These are phyloP conservation scores for Poicephalus gulielmi DNA, from an alignment of 2,113 vertebrate species.

Conservation along the genomic window DNA sequence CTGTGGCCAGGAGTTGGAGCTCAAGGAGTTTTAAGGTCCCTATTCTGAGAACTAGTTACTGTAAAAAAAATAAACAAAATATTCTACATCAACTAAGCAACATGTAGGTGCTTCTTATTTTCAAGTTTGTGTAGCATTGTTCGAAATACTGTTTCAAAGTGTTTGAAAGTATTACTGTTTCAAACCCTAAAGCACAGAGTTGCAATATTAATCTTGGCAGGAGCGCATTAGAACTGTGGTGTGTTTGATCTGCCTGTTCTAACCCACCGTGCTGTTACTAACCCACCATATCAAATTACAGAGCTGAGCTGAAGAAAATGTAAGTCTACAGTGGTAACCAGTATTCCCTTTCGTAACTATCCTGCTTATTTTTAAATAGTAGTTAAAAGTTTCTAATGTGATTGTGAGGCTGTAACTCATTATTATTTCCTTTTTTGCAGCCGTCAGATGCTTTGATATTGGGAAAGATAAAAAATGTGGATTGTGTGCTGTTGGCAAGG, in stretches of 20 bases:
- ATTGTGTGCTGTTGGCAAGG: slow-evolving; percentile 95
- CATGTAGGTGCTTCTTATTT: background rate
- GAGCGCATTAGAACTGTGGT: background rate
- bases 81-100: background rate
- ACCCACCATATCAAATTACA: background rate
- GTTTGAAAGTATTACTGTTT: background rate
- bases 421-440: slow-evolving; percentile 68
- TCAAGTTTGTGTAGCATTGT: background rate
- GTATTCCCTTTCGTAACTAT: background rate
- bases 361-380: background rate
- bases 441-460: slow-evolving; percentile 93
- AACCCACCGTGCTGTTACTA: background rate
- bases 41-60: background rate
- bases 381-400: background rate
- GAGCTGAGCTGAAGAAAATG: background rate
- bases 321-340: background rate
- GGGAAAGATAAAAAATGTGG: slow-evolving; percentile 95
- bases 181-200: background rate
- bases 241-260: background rate
- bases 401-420: background rate
- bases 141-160: background rate
- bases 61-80: background rate
- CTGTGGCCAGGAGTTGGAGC: background rate
- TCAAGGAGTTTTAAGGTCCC: background rate
- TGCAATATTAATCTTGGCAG: background rate